Conservation (phyloP, 2,888 invertebrate genomes). For the Perizoma flavofasciatum region DNA sequence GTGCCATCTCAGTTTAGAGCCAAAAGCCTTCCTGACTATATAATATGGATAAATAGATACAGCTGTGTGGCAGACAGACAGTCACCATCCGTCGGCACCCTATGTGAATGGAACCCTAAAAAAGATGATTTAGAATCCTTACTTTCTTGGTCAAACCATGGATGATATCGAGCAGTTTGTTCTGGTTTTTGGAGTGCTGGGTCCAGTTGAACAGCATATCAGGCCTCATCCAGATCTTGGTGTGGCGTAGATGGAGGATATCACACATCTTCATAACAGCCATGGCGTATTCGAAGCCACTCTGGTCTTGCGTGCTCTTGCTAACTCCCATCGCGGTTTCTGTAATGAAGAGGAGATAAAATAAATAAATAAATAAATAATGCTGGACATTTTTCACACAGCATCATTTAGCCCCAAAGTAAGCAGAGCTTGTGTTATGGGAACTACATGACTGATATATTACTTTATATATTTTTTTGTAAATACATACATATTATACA, state of each 20-base stretch:
- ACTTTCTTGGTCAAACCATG: constrained; percentile 92
- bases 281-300: constrained; percentile 93
- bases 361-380: background rate
- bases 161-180: constrained; percentile 89
- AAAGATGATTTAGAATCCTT: constrained; percentile 4
- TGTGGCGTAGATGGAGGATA: constrained; percentile 92
- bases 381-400: background rate
- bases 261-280: constrained; percentile 96
- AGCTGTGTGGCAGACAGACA: no score
- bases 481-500: no score
- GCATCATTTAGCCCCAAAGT: background rate
- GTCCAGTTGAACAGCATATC: constrained; percentile 91
- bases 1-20: no score
- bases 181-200: constrained; percentile 89
- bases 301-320: constrained; percentile 91
- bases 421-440: no score
- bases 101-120: no score
- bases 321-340: constrained; percentile 96
- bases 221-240: constrained; percentile 90
- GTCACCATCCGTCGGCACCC: no score
- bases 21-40: no score
- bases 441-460: no score
- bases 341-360: constrained; percentile 51
- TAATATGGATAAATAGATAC: no score
- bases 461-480: no score